Conservation (phyloP, 2,888 invertebrate genomes). For the Drosophila meridionalis region DNA sequence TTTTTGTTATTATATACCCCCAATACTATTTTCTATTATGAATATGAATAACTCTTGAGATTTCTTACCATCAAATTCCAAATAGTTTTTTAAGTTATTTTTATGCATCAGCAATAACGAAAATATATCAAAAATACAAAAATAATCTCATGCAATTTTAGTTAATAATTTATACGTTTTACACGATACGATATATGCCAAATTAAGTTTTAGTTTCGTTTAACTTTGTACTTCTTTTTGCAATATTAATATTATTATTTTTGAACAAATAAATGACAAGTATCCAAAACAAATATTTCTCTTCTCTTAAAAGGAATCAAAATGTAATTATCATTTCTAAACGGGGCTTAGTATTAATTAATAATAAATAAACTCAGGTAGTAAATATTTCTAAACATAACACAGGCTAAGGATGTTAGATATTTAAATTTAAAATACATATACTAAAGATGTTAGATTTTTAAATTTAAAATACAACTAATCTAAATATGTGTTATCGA, state of each 20-base stretch:
- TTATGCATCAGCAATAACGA: constrained; percentile 25
- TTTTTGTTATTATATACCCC: constrained; percentile 35
- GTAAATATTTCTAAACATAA: not conserved
- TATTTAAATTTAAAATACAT: not conserved
- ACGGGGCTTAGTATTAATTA: not conserved
- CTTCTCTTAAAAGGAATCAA: not conserved
- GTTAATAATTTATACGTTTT: constrained; percentile 55
- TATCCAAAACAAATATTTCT: constrained; percentile 21
- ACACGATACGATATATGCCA: constrained; percentile 29
- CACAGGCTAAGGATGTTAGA: not conserved
- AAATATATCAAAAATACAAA: constrained; percentile 19
- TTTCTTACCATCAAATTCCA: constrained; percentile 49
- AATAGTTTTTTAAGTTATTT: constrained; percentile 35
- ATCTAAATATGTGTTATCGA: constrained; percentile 19
- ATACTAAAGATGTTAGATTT: no score
- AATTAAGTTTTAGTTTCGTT: constrained; percentile 63
- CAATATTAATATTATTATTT: constrained; percentile 71
- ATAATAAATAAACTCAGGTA: not conserved
- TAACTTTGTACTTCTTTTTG: constrained; percentile 64
- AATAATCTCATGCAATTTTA: constrained; percentile 74
- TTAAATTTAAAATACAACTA: not conserved
- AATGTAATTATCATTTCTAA: not conserved
- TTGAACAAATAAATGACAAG: constrained; percentile 69
- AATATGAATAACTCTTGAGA: constrained; percentile 50
- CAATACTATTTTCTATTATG: constrained; percentile 38